Evolutionary conservation across 2,888 invertebrate species (phyloP).

Genomic region (Brenthis ino): DNA sequence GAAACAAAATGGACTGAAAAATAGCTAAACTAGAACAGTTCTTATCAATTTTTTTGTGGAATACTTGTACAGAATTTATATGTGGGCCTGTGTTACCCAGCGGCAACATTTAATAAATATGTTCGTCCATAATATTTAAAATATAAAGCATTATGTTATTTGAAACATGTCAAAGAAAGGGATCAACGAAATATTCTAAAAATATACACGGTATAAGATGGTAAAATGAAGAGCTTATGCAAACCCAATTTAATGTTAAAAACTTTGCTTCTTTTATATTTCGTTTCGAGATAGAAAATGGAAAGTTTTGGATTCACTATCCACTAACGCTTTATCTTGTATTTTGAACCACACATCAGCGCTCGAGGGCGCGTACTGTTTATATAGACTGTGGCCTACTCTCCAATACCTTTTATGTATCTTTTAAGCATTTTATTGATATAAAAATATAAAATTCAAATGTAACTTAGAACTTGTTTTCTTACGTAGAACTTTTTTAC

Average conservation of each 20-base stretch:
- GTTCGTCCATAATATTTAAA: no score
- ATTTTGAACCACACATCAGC: conserved; percentile 38
- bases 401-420: conserved; percentile 41
- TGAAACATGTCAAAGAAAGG: no score
- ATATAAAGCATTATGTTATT: no score
- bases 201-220: no score
- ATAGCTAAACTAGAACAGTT: no score
- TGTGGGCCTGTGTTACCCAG: no score
- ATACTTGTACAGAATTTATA: no score
- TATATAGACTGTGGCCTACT: conserved; percentile 52
- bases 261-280: neutral
- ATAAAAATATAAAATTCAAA: conserved; percentile 32
- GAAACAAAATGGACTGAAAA: no score
- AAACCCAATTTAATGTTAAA: conserved; percentile 2
- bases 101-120: no score
- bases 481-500: no score
- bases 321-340: conserved; percentile 23
- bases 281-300: neutral
- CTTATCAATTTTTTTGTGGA: no score
- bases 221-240: neutral
- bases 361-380: conserved; percentile 57
- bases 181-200: no score
- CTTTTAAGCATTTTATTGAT: conserved; percentile 50
- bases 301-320: conserved; percentile 5
- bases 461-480: neutral